Evolutionary conservation across 53 echinoderm and acorn worm species (phyloP).

Genomic region (Temnopleurus reevesii): DNA sequence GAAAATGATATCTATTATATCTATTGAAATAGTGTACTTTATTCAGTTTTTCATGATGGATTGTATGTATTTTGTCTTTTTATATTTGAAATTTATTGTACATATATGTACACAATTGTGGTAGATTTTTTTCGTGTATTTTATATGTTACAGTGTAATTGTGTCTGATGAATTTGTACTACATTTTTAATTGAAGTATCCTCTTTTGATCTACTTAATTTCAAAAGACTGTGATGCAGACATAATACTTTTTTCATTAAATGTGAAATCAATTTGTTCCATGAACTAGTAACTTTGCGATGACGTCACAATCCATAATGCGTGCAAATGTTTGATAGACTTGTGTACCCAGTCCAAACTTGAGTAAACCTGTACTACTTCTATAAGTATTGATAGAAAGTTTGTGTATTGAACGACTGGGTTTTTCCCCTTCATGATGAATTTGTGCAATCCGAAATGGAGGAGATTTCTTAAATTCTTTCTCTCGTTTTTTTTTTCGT

Average conservation of each 20-base stretch:
- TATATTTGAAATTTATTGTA: neutral
- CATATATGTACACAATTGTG: neutral
- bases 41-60: neutral
- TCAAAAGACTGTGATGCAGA: neutral
- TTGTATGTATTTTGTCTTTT: neutral
- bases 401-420: neutral
- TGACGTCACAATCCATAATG: conserved; percentile 24
- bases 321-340: conserved; percentile 11
- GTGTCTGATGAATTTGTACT: conserved; percentile 17
- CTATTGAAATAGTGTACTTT: conserved; percentile 45
- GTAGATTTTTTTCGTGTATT: neutral
- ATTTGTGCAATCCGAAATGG: conserved; percentile 38
- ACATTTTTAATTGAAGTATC: neutral
- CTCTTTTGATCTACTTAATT: neutral
- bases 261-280: neutral
- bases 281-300: neutral
- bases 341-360: conserved; percentile 29
- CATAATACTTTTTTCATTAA: neutral
- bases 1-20: neutral
- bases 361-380: conserved; percentile 24
- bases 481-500: neutral
- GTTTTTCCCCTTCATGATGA: neutral
- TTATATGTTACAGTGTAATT: conserved; percentile 5
- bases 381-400: conserved; percentile 31
- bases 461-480: neutral